Evolutionary conservation across 1,140 invertebrate species (phyloP).

Genomic region (Orussus abietinus): DNA sequence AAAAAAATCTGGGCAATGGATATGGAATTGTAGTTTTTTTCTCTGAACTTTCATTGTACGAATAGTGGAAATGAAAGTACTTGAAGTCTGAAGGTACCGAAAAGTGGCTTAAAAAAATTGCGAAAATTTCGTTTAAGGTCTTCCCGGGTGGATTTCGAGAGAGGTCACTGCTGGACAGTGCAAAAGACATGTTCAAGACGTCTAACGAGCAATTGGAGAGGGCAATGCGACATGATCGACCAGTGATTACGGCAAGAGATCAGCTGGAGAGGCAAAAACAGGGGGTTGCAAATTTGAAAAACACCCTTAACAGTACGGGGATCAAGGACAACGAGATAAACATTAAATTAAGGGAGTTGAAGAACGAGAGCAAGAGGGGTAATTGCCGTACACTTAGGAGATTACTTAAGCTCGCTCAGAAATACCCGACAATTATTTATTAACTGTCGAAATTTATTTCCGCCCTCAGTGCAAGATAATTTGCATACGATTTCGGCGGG

Average conservation of each 20-base stretch:
- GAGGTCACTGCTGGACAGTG: slow-evolving; percentile 40
- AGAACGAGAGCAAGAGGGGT: slow-evolving; percentile 36
- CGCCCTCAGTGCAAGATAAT: slow-evolving; percentile 35
- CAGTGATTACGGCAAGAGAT: slow-evolving; percentile 25
- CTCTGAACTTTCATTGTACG: no score
- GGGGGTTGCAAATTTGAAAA: slow-evolving; percentile 50
- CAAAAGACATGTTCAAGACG: slow-evolving; percentile 49
- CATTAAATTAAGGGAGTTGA: slow-evolving; percentile 47
- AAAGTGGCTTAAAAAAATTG: slow-evolving; percentile 4
- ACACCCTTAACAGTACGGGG: slow-evolving; percentile 53
- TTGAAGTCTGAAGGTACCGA: no score
- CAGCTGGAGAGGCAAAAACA: slow-evolving; percentile 49
- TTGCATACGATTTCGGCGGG: slow-evolving; percentile 25
- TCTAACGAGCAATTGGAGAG: slow-evolving; percentile 47
- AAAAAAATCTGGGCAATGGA: no score
- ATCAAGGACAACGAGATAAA: slow-evolving; percentile 56
- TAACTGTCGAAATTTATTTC: no score
- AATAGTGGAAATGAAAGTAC: no score
- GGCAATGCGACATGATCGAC: slow-evolving; percentile 40
- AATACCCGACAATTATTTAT: no score
- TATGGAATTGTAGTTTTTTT: no score
- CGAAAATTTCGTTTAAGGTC: slow-evolving; percentile 19
- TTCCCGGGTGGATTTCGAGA: slow-evolving; percentile 37
- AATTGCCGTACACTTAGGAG: no score
- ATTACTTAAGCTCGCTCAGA: no score